A percentile compares a stretch with the other conserved stretches of the same genome.
phyloP scores from a whole-genome alignment of 2,113 vertebrate species.

The Ceyx margarethae region DNA sequence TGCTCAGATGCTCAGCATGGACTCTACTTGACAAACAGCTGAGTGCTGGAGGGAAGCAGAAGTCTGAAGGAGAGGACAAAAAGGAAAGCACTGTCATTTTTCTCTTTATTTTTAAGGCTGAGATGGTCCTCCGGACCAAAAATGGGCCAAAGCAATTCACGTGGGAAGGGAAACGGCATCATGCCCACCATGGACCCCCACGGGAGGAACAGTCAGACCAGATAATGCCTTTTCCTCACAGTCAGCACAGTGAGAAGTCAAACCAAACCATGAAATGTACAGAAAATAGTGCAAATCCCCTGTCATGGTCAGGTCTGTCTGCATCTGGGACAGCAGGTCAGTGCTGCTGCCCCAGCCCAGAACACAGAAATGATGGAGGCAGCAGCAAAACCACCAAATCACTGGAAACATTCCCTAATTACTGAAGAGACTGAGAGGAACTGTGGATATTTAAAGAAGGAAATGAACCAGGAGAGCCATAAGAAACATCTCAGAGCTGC shows the following conservation, averaged over 20 bases:
- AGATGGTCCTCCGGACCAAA: not conserved
- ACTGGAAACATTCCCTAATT: not conserved
- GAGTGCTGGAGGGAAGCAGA: not conserved
- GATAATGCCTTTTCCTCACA: not conserved
- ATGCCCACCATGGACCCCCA: accelerated
- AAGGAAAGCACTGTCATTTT: not conserved
- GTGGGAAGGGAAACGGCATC: not conserved
- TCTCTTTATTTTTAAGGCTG: not conserved
- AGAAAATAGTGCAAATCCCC: not conserved
- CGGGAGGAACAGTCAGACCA: not conserved
- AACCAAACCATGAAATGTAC: accelerated
- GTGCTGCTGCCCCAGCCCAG: not conserved
- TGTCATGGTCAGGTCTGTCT: not conserved
- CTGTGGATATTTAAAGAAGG: not conserved
- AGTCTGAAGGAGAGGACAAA: not conserved
- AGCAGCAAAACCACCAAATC: not conserved
- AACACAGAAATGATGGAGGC: accelerated
- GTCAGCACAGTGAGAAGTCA: not conserved
- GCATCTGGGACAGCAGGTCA: not conserved
- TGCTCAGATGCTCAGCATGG: not conserved
- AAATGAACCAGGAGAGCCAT: not conserved
- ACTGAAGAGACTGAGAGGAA: not conserved
- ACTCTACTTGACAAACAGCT: not conserved
- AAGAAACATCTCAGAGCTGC: not conserved
- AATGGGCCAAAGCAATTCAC: not conserved